These are phyloP conservation scores for Dromiciops gliroides DNA, from an alignment of 2,113 vertebrate genomes.

Conservation along the genomic window DNA sequence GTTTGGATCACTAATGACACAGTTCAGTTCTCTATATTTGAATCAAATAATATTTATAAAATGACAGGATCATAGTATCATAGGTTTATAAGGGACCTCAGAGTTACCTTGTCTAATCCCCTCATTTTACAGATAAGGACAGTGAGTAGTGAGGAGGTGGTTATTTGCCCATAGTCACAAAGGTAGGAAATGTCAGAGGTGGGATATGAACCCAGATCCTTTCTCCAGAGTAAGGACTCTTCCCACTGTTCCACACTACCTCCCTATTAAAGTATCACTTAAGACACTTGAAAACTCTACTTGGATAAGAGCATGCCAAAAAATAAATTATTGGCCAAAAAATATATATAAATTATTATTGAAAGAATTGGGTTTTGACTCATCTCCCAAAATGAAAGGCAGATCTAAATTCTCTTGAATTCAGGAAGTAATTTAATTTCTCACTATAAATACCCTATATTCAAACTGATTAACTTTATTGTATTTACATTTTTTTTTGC, in stretches of 20 bases:
- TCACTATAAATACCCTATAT: not conserved
- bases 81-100: not conserved
- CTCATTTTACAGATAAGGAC: not conserved
- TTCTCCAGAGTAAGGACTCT: too few relatives aligned
- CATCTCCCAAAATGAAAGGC: not conserved
- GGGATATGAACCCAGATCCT: too few relatives aligned
- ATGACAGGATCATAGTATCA: not conserved
- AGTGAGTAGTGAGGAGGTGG: not conserved
- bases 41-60: not conserved
- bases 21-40: not conserved
- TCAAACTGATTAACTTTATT: constrained; percentile 19
- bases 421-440: constrained; percentile 8
- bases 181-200: not conserved
- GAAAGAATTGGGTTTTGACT: not conserved
- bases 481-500: not conserved
- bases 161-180: not conserved
- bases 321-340: not conserved
- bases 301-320: not conserved
- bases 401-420: not conserved
- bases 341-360: not conserved
- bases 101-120: not conserved
- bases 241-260: not conserved
- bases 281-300: not conserved
- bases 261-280: not conserved
- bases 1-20: not conserved